phyloP scores from a whole-genome alignment of 2,797 vertebrate genomes.

The Rhynchonycteris naso region DNA sequence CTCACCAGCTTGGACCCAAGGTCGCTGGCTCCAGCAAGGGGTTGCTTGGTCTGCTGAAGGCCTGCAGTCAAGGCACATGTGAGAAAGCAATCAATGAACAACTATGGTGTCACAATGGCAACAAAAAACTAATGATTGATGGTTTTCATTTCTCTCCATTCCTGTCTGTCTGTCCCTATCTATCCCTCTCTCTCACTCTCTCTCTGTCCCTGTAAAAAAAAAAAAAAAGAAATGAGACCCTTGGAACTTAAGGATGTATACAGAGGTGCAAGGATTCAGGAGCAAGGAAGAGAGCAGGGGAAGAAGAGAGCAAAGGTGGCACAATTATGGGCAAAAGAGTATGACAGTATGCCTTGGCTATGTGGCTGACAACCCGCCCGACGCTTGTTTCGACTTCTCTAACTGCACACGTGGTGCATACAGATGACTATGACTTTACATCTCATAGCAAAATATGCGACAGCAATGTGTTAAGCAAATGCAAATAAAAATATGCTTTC shows the following conservation, averaged over 20 bases:
- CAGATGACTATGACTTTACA: constrained; percentile 83
- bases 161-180: too few species aligned
- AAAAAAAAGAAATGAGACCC: background rate
- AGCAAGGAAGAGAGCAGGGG: background rate
- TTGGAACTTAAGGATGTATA: background rate
- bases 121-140: too few species aligned
- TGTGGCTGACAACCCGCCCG: constrained; percentile 76
- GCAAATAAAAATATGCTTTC: constrained; percentile 84
- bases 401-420: constrained; percentile 74
- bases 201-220: too few species aligned
- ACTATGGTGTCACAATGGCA: too few species aligned
- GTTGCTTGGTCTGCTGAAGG: too few species aligned
- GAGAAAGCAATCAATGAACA: too few species aligned
- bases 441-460: constrained; percentile 80
- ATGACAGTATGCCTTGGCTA: constrained; percentile 76
- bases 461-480: constrained; percentile 81
- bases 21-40: too few species aligned
- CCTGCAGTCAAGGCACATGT: too few species aligned
- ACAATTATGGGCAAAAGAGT: constrained; percentile 45
- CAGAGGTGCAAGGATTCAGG: constrained; percentile 5
- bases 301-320: constrained; percentile 37
- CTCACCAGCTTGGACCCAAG: too few species aligned
- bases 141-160: too few species aligned
- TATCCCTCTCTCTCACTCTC: too few species aligned
- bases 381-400: constrained; percentile 79